Evolutionary conservation across 2,797 vertebrate genomes (phyloP).

Genomic region (Clamator glandarius): DNA sequence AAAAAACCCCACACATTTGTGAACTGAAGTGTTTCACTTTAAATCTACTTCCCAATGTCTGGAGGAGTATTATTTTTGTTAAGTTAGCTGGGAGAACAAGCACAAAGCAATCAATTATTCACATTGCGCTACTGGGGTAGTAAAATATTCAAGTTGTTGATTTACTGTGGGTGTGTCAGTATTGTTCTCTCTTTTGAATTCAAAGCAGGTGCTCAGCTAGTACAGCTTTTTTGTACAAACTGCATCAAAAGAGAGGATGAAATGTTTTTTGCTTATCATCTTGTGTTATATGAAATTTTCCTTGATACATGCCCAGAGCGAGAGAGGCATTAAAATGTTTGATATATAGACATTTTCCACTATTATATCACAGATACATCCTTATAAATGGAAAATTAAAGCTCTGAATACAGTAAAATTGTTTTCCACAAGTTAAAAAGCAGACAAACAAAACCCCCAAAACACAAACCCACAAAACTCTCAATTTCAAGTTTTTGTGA

Average conservation of each 20-base stretch:
- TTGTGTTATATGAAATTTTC: not conserved
- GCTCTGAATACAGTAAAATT: not conserved
- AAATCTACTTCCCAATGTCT: not conserved
- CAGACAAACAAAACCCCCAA: too few relatives aligned
- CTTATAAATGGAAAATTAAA: not conserved
- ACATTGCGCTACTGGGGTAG: not conserved
- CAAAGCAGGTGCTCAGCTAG: not conserved
- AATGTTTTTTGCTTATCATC: not conserved
- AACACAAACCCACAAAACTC: not conserved
- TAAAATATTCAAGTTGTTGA: not conserved
- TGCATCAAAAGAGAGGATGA: not conserved
- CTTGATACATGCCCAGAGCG: not conserved
- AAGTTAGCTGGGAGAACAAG: not conserved
- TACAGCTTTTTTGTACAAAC: not conserved
- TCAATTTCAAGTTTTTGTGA: not conserved
- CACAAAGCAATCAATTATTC: not conserved
- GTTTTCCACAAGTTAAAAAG: not conserved
- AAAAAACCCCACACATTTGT: accelerated
- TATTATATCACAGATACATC: not conserved
- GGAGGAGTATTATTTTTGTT: not conserved
- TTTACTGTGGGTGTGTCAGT: not conserved
- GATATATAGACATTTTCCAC: not conserved
- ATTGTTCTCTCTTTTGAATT: not conserved
- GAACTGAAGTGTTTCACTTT: not conserved
- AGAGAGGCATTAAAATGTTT: not conserved